Evolutionary conservation across 2,113 vertebrate species (phyloP).

Genomic region (Tragelaphus strepsiceros): DNA sequence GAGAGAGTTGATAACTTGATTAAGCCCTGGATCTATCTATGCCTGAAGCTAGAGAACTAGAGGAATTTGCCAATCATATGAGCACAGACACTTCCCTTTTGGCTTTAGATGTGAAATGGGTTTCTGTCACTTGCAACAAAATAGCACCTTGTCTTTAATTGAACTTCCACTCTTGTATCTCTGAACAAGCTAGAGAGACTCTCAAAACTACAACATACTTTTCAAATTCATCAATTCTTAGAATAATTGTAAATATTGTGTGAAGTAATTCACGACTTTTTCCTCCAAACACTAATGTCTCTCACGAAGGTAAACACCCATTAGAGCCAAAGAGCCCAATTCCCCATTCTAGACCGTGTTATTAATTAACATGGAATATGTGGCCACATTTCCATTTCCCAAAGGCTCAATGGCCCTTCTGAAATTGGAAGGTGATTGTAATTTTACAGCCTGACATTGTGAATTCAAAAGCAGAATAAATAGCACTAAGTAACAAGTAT

Average conservation of each 20-base stretch:
- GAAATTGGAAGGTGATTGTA: background rate
- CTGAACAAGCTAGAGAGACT: background rate
- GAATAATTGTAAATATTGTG: background rate
- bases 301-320: background rate
- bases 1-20: background rate
- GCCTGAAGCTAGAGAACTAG: background rate
- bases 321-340: background rate
- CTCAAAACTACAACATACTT: background rate
- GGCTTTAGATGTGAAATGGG: background rate
- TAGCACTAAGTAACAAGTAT: conserved; percentile 4
- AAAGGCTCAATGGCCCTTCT: background rate
- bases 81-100: background rate
- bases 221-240: background rate
- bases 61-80: background rate
- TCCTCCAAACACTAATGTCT: conserved; percentile 17
- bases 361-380: background rate
- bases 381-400: background rate
- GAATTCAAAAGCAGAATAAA: conserved; percentile 44
- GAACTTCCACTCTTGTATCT: background rate
- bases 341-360: background rate
- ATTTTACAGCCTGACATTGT: background rate
- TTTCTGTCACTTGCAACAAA: background rate
- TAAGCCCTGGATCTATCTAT: background rate
- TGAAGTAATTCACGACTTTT: background rate
- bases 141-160: background rate